These are phyloP conservation scores for Alviniconcha marisindica DNA, from an alignment of 1,140 invertebrate genomes.

Conservation along the genomic window DNA sequence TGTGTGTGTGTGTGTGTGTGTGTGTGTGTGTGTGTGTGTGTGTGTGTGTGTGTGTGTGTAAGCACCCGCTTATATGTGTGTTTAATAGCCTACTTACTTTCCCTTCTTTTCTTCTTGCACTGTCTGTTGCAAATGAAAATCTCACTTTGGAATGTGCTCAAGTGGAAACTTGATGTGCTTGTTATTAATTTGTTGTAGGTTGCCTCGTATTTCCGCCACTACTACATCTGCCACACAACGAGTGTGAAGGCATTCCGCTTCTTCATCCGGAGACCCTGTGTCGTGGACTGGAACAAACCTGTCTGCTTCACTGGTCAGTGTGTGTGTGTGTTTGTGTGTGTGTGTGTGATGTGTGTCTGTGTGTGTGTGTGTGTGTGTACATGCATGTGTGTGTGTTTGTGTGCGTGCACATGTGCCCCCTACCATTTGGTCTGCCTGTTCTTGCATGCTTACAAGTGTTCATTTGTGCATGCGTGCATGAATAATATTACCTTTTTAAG, in stretches of 20 bases:
- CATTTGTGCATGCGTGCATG: no score
- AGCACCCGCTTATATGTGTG: neutral
- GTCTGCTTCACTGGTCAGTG: slow-evolving; percentile 58
- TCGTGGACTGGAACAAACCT: slow-evolving; percentile 62
- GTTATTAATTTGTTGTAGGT: slow-evolving; percentile 44
- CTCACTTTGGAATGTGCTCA: no score
- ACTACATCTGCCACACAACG: slow-evolving; percentile 62
- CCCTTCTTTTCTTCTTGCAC: no score
- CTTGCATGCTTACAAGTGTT: no score
- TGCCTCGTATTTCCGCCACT: slow-evolving; percentile 56
- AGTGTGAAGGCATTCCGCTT: slow-evolving; percentile 59
- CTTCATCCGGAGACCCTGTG: slow-evolving; percentile 63
- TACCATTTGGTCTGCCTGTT: neutral
- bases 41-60: neutral
- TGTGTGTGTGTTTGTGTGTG: neutral
- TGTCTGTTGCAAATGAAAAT: no score
- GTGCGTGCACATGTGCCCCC: neutral
- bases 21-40: slow-evolving; percentile 23
- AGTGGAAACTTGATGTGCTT: no score
- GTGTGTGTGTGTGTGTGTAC: neutral
- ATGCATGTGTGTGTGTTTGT: neutral
- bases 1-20: slow-evolving; percentile 33
- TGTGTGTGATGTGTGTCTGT: no score
- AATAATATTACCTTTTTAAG: no score
- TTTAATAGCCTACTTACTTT: neutral